Percentiles rank a stretch among this genome's conserved stretches.
Evolutionary conservation across 2,888 invertebrate species (phyloP).

Genomic region (Lypha dubia): DNA sequence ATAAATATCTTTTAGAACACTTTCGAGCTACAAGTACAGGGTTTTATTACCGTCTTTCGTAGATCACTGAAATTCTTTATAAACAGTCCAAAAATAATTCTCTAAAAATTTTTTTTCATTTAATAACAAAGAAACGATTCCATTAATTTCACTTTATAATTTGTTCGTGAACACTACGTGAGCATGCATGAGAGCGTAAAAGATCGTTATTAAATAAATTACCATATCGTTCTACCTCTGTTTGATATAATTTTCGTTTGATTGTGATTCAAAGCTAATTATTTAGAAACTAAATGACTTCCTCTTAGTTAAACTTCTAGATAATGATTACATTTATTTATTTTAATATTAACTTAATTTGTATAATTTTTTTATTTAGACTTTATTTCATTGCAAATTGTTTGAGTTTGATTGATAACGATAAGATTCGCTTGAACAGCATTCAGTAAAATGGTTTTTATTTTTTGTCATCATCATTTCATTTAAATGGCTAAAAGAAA

Average conservation of each 20-base stretch:
- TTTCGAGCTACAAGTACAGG: too few species aligned
- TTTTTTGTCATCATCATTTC: conserved; percentile 30
- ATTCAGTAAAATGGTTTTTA: background rate
- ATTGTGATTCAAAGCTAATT: background rate
- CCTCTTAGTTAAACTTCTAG: background rate
- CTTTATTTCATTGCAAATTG: conserved; percentile 47
- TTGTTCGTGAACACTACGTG: too few species aligned
- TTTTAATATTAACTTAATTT: background rate
- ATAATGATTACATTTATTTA: background rate
- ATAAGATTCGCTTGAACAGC: conserved; percentile 22
- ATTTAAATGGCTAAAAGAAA: conserved; percentile 8
- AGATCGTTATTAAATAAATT: background rate
- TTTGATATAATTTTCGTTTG: background rate
- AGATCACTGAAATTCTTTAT: too few species aligned
- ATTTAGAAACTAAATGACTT: conserved; percentile 6
- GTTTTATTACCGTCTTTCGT: too few species aligned
- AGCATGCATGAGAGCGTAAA: too few species aligned
- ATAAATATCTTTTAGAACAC: too few species aligned
- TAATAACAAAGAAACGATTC: too few species aligned
- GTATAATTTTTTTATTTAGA: background rate
- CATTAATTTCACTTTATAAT: too few species aligned
- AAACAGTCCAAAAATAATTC: too few species aligned
- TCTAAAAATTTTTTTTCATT: too few species aligned
- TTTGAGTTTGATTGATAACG: conserved; percentile 27
- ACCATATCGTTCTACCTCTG: background rate